Conservation (phyloP, 2,113 vertebrate genomes). For the Trinectes maculatus region DNA sequence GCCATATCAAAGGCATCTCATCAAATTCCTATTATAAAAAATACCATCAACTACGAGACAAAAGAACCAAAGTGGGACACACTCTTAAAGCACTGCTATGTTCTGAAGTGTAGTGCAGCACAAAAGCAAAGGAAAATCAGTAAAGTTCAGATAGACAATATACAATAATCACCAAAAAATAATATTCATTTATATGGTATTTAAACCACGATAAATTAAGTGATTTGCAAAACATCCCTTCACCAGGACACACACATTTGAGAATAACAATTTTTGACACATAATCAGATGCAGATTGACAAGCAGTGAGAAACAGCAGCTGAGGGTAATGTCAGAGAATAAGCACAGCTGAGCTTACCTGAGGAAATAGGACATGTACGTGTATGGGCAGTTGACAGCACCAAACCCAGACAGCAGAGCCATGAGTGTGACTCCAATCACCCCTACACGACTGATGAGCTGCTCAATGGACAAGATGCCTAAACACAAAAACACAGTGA, state of each 20-base stretch:
- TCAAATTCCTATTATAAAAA: no score
- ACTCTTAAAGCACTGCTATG: no score
- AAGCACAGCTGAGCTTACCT: slow-evolving; percentile 78
- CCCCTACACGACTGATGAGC: slow-evolving; percentile 97
- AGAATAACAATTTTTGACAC: not conserved
- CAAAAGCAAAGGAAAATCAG: no score
- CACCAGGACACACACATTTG: not conserved
- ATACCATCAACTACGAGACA: no score
- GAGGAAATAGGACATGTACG: slow-evolving; percentile 99
- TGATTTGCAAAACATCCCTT: no score
- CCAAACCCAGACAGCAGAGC: slow-evolving; percentile 97
- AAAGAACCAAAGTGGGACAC: no score
- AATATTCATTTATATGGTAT: no score
- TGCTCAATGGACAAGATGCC: slow-evolving; percentile 98
- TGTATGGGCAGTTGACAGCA: slow-evolving; percentile 98
- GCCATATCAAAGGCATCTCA: no score
- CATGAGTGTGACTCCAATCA: slow-evolving; percentile 98
- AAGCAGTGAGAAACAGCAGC: not conserved
- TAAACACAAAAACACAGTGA: slow-evolving; percentile 56
- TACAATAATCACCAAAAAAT: no score
- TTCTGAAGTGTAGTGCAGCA: not conserved
- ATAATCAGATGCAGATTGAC: not conserved
- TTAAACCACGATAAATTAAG: no score
- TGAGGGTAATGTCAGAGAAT: not conserved
- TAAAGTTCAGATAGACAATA: no score